Evolutionary conservation across 2,797 vertebrate genomes (phyloP).

Genomic region (Rhinogobio ventralis): DNA sequence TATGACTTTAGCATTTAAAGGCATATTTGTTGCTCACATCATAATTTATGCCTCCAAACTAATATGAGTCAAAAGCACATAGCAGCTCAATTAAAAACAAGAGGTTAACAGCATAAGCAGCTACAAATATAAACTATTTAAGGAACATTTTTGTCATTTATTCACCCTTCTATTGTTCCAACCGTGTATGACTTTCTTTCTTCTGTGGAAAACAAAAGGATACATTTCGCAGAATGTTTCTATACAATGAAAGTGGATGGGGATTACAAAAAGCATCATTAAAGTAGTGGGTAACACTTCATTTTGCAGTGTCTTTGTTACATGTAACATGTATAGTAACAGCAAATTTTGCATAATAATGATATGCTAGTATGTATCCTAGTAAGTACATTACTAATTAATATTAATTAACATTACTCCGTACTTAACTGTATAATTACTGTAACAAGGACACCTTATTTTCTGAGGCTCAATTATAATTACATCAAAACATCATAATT

Average conservation of each 20-base stretch:
- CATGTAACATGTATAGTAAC: too few species aligned
- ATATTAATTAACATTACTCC: too few species aligned
- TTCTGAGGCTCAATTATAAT: too few species aligned
- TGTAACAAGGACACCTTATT: too few species aligned
- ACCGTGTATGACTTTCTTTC: neutral
- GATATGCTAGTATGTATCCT: too few species aligned
- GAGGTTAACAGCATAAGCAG: neutral
- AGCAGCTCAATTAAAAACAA: neutral
- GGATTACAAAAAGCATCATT: neutral
- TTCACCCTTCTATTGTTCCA: neutral
- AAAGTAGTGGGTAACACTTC: too few species aligned
- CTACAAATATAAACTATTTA: neutral
- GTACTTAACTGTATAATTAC: too few species aligned
- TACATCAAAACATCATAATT: too few species aligned
- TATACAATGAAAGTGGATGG: neutral
- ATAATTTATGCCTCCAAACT: conserved; percentile 17
- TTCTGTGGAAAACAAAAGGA: neutral
- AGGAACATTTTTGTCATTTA: neutral
- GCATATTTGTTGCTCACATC: conserved; percentile 15
- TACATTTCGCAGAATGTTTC: neutral
- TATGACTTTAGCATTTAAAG: conserved; percentile 31
- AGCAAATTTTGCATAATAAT: too few species aligned
- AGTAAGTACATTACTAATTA: too few species aligned
- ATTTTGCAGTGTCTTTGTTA: too few species aligned
- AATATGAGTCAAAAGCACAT: conserved; percentile 13